These are phyloP conservation scores for Piscicola geometra DNA, from an alignment of 2,888 invertebrate genomes.

Conservation along the genomic window DNA sequence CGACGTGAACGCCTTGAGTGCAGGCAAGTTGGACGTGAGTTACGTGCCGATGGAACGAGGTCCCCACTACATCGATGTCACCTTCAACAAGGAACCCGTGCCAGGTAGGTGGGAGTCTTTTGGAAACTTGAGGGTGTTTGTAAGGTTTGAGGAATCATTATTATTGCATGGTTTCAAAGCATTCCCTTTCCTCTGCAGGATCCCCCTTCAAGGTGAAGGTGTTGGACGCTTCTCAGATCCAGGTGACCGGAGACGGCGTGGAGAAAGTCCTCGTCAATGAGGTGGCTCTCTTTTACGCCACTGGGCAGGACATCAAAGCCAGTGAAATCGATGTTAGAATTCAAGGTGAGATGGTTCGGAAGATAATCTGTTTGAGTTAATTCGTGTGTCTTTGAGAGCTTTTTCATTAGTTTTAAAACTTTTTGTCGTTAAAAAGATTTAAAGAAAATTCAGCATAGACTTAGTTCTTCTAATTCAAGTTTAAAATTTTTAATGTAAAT, in stretches of 20 bases:
- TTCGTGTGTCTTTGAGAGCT: too few species aligned
- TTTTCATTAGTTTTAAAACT: too few species aligned
- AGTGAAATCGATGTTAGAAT: conserved; percentile 54
- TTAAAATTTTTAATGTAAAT: too few species aligned
- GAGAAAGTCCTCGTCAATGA: conserved; percentile 79
- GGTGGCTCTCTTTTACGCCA: conserved; percentile 77
- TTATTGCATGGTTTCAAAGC: too few species aligned
- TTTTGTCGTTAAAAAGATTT: too few species aligned
- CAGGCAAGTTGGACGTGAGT: conserved; percentile 85
- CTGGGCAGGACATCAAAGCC: conserved; percentile 65
- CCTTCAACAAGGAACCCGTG: conserved; percentile 63
- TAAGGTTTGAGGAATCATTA: too few species aligned
- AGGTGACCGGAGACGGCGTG: conserved; percentile 80
- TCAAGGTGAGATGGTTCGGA: too few species aligned
- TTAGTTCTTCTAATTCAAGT: too few species aligned
- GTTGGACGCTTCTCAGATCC: conserved; percentile 60
- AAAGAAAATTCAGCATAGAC: too few species aligned
- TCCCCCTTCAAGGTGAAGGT: conserved; percentile 51
- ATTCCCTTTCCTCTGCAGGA: conserved; percentile 46
- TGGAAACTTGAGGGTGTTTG: too few species aligned
- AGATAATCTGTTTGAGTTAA: too few species aligned
- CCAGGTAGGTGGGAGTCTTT: conserved; percentile 56
- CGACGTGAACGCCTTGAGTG: conserved; percentile 66
- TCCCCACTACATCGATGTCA: conserved; percentile 81
- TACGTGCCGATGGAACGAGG: conserved; percentile 93